These are phyloP conservation scores for Eulemur rufifrons DNA, from an alignment of 2,113 vertebrate genomes.

Conservation along the genomic window DNA sequence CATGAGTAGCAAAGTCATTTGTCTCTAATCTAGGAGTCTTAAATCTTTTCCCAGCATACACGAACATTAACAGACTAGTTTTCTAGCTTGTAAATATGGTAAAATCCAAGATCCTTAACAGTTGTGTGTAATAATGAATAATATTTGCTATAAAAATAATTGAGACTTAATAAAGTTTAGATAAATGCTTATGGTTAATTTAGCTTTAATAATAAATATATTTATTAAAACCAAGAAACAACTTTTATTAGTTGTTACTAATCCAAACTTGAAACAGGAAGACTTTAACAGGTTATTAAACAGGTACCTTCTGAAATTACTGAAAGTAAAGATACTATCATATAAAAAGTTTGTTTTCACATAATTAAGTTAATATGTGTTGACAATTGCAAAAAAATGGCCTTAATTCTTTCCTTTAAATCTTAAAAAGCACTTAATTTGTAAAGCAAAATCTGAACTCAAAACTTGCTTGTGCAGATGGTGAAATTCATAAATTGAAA, in stretches of 20 bases:
- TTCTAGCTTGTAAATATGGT: neutral
- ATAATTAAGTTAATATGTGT: neutral
- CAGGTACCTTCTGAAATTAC: neutral
- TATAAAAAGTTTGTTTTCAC: neutral
- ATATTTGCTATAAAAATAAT: neutral
- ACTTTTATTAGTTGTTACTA: neutral
- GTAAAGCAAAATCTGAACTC: neutral
- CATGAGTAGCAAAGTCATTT: neutral
- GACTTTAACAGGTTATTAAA: neutral
- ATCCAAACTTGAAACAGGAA: neutral
- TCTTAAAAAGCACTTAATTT: neutral
- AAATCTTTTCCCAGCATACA: neutral
- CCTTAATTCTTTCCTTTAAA: neutral
- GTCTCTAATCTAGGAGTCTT: neutral
- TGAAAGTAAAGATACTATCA: neutral
- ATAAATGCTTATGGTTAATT: neutral
- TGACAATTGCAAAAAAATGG: neutral
- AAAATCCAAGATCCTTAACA: neutral
- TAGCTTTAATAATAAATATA: neutral
- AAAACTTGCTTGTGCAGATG: neutral
- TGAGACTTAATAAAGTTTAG: neutral
- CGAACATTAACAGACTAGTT: neutral
- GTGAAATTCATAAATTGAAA: neutral
- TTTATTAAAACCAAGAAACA: neutral
- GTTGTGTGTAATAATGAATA: neutral